Conservation (phyloP, 2,113 vertebrate genomes). For the Percopsis transmontana region DNA sequence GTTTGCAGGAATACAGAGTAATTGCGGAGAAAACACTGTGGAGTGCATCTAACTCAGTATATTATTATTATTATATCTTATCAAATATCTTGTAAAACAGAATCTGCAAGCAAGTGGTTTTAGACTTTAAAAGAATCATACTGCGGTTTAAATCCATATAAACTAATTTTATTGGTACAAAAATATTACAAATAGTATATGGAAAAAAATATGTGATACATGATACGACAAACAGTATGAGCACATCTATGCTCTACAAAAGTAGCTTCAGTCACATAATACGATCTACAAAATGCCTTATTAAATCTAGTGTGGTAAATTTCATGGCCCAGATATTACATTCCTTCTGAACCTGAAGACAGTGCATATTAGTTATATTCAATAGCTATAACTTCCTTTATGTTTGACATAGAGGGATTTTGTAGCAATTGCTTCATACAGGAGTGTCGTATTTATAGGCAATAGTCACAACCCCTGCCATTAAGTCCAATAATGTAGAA, state of each 20-base stretch:
- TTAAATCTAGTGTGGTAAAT: constrained; percentile 25
- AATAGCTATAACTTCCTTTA: constrained; percentile 16
- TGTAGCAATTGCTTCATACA: constrained; percentile 15
- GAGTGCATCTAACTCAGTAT: neutral
- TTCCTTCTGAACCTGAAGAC: constrained; percentile 42
- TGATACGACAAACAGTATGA: constrained; percentile 26
- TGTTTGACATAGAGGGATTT: constrained; percentile 31
- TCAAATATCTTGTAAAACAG: no score
- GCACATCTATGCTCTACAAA: constrained; percentile 23
- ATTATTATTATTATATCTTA: no score
- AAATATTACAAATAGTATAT: constrained; percentile 66
- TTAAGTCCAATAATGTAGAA: constrained; percentile 31
- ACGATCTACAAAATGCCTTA: constrained; percentile 21
- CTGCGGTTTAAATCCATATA: constrained; percentile 7
- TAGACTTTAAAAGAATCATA: constrained; percentile 15
- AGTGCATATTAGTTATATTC: constrained; percentile 47
- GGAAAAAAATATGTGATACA: constrained; percentile 28
- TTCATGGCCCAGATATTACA: constrained; percentile 23
- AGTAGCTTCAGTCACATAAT: constrained; percentile 21
- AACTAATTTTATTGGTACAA: constrained; percentile 72
- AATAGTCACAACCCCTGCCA: neutral
- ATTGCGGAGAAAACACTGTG: neutral
- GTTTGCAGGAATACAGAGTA: neutral
- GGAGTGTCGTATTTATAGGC: constrained; percentile 13
- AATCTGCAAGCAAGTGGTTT: neutral